phyloP scores from a whole-genome alignment of 2,888 invertebrate species.

The Luperina nickerlii region DNA sequence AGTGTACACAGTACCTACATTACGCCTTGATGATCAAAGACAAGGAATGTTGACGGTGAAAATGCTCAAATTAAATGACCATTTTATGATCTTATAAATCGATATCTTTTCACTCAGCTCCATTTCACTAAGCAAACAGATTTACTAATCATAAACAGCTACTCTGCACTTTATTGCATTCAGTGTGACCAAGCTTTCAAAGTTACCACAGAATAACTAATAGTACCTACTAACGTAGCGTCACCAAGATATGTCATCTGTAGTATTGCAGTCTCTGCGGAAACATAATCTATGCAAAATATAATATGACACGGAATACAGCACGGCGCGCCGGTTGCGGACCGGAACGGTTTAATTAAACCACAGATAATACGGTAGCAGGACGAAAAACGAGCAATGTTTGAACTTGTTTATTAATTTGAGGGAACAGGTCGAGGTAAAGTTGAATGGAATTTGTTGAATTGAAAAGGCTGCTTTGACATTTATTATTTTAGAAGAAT shows the following conservation, averaged over 20 bases:
- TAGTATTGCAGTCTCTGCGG: not conserved
- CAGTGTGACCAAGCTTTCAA: not conserved
- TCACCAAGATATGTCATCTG: not conserved
- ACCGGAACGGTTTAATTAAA: conserved; percentile 54
- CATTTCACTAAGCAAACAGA: not conserved
- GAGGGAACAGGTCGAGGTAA: not conserved
- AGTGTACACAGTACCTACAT: not conserved
- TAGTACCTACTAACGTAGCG: no score
- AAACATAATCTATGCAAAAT: conserved; percentile 38
- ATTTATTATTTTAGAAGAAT: not conserved
- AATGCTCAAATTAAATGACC: not conserved
- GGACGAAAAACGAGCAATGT: conserved; percentile 29
- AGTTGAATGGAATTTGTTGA: not conserved
- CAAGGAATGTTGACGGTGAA: not conserved
- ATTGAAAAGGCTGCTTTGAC: not conserved
- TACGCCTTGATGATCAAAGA: not conserved
- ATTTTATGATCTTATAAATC: no score
- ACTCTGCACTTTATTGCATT: not conserved
- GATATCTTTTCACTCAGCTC: not conserved
- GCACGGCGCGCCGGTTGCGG: not conserved
- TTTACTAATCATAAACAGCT: not conserved
- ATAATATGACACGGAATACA: conserved; percentile 47
- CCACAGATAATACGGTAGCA: conserved; percentile 6
- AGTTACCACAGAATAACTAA: not conserved
- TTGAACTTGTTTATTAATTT: conserved; percentile 40